Conservation (phyloP, 2,113 vertebrate genomes). For the Alaudala cheleensis region DNA sequence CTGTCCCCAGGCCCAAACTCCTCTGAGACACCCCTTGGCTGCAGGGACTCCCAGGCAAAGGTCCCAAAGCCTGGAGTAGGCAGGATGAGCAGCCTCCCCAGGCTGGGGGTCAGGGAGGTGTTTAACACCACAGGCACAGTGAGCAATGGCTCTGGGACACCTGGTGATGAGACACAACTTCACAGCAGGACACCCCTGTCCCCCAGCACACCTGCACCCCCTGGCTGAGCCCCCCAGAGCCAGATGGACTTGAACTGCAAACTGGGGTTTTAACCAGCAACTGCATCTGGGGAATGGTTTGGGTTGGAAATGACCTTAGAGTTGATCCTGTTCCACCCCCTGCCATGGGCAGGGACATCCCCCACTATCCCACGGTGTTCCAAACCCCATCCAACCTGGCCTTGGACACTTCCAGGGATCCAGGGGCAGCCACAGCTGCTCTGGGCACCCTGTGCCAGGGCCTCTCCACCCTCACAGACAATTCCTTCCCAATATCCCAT, state of each 20-base stretch:
- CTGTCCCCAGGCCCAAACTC: not conserved
- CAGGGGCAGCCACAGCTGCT: not conserved
- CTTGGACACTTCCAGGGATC: not conserved
- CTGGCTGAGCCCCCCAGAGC: not conserved
- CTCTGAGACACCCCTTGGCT: not conserved
- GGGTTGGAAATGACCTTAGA: not conserved
- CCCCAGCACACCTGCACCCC: not conserved
- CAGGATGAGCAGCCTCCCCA: not conserved
- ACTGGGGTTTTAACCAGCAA: not conserved
- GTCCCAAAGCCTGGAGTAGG: accelerated
- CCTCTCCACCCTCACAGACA: not conserved
- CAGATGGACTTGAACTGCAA: accelerated
- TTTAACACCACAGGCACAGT: accelerated
- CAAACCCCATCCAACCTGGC: accelerated
- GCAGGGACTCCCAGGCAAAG: not conserved
- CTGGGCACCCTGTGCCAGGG: not conserved
- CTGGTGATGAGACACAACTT: not conserved
- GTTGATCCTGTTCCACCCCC: not conserved
- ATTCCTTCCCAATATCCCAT: not conserved
- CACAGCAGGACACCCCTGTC: no score
- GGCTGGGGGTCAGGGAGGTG: not conserved
- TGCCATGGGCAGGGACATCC: not conserved
- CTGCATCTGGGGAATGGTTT: not conserved
- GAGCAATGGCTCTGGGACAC: not conserved
- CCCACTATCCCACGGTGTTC: accelerated